A percentile compares a stretch with the other conserved stretches of the same genome.
These are phyloP conservation scores for Spongia lamella DNA, from an alignment of 37 sponge, comb jelly and placozoan genomes.

Conservation along the genomic window DNA sequence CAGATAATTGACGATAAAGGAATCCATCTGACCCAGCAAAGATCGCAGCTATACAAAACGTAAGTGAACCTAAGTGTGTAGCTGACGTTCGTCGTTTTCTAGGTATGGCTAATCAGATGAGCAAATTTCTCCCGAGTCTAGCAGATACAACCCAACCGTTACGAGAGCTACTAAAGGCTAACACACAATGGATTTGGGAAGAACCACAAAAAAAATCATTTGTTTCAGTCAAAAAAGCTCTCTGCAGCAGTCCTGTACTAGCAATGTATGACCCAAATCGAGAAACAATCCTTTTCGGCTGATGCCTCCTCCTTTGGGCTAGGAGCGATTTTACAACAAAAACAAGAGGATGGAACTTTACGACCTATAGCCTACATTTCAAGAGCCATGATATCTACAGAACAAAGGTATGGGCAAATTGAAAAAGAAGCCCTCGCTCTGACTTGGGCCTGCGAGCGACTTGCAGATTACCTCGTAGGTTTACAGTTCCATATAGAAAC, in stretches of 20 bases:
- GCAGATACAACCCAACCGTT: too few relatives aligned
- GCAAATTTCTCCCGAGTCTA: too few relatives aligned
- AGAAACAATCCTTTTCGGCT: too few relatives aligned
- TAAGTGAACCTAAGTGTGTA: neutral
- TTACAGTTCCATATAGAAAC: constrained; percentile 35
- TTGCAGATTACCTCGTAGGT: constrained; percentile 34
- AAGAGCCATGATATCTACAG: constrained; percentile 26
- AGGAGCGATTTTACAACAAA: too few relatives aligned
- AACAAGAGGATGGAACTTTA: neutral
- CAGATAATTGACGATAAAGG: constrained; percentile 12
- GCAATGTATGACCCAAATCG: constrained; percentile 5
- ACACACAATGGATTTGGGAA: constrained; percentile 1
- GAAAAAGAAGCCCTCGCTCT: constrained; percentile 53
- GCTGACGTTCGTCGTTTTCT: neutral
- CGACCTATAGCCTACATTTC: constrained; percentile 49
- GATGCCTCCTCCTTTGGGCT: neutral
- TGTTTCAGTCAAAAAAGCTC: neutral
- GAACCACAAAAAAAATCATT: constrained; percentile 2
- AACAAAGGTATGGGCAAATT: constrained; percentile 45
- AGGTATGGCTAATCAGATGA: too few relatives aligned
- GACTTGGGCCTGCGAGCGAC: constrained; percentile 38
- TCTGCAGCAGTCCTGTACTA: neutral
- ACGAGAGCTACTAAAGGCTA: too few relatives aligned
- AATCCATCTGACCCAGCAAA: constrained; percentile 30
- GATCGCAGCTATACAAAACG: neutral